Base-by-base conservation (phyloP, 2,797 vertebrate species). In the Xiphophorus birchmanni region DNA sequence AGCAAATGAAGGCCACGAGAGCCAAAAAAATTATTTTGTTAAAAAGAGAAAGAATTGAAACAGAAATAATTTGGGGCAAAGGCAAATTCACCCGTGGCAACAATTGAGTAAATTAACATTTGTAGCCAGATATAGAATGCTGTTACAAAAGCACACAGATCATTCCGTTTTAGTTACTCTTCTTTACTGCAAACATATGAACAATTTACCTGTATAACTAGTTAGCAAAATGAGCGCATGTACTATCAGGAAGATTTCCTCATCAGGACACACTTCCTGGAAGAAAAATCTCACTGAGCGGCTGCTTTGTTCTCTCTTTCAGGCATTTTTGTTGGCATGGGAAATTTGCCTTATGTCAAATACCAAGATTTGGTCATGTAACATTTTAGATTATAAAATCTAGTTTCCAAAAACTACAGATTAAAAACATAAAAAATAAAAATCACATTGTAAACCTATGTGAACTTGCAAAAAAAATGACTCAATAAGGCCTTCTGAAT, bases 401-500 rank as follows among this genome's bases (percentile, higher is more conserved):
- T n/a, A 71, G 40, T 44, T 44, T n/a, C 9, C 5, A 4, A 67
- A 65, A 69, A 42, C 10, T 56, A 11, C 32, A 63, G 15, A 18
- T 15, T 15, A 63, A 48, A 48, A 45, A 45, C 17, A 47, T 47
- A 47, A 47, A 8, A 52, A 26, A 26, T 26, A 9, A 10, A 29
- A 32, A 60, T 35, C 5, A 56, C 5, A 54, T 5, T 52, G 48
- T 26, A 26, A 74, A 26, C 0, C 11, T 18, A 21, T 21, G 18
- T 21, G 47, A 23, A 80, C 29, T 78, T 35, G 45, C 48, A 42
- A 42, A 13, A 23, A 74, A 54, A 26, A 71, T 5, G 15, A 60
- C 21, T 47, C 35, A 58, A 48, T 18, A 15, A 37, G n/a, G 60
- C 58, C 81, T 86, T 65, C 35, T 52, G 45, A 75, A 80, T 44